These are phyloP conservation scores for Pachycephala philippinensis DNA, from an alignment of 2,113 vertebrate species.

Conservation along the genomic window DNA sequence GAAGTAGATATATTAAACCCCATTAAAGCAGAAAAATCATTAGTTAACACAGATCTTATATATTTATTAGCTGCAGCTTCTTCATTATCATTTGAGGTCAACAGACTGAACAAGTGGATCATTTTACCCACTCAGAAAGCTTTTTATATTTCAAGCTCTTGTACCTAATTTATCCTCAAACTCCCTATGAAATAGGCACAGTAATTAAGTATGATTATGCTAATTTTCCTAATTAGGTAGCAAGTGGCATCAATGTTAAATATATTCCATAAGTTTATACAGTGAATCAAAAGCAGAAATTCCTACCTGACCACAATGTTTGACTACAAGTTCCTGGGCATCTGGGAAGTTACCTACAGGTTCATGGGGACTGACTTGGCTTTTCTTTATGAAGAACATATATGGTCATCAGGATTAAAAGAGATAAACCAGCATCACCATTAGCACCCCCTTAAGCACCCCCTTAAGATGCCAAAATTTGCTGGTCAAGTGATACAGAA, in stretches of 20 bases:
- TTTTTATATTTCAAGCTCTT: slow-evolving; percentile 18
- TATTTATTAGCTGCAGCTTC: not conserved
- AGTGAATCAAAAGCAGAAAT: not conserved
- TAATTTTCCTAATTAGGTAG: slow-evolving; percentile 17
- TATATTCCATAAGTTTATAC: not conserved
- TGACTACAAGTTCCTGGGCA: not conserved
- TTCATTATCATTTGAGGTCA: slow-evolving; percentile 10
- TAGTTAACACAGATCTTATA: not conserved
- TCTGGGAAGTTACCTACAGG: not conserved
- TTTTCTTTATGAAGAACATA: not conserved
- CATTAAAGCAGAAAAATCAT: not conserved
- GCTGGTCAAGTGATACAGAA: not conserved
- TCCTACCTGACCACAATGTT: not conserved
- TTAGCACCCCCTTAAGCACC: not conserved
- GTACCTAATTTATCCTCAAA: not conserved
- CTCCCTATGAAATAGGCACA: not conserved
- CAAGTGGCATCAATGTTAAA: not conserved
- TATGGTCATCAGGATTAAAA: not conserved
- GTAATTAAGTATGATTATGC: slow-evolving; percentile 30
- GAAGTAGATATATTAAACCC: not conserved
- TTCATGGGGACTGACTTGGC: not conserved
- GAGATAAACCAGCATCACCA: not conserved
- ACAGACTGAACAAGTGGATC: not conserved
- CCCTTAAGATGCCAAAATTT: not conserved
- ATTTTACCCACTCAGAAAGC: not conserved